Percentiles rank a stretch among this genome's conserved stretches.
Conservation (phyloP, 1,140 invertebrate genomes). For the Halictus rubicundus region DNA sequence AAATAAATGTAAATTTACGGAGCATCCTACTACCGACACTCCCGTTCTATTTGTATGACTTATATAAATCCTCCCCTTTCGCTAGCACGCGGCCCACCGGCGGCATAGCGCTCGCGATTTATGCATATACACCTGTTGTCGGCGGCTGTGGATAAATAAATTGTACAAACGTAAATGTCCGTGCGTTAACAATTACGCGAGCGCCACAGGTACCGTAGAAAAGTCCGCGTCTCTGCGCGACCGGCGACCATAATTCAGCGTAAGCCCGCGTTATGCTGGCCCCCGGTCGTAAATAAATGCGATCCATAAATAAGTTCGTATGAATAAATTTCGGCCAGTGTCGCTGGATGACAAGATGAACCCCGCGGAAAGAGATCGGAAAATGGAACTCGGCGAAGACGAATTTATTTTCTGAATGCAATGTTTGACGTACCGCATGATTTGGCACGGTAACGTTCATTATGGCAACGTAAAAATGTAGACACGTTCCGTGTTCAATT, state of each 20-base stretch:
- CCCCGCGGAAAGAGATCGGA: background rate
- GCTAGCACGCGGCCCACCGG: background rate
- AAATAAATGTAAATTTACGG: slow-evolving; percentile 50
- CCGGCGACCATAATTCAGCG: slow-evolving; percentile 1
- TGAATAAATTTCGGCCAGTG: slow-evolving; percentile 12
- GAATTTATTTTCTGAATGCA: background rate
- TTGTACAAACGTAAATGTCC: slow-evolving; percentile 32
- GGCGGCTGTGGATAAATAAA: slow-evolving; percentile 39
- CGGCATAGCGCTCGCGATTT: slow-evolving; percentile 6
- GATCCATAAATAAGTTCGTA: background rate
- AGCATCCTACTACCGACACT: too few relatives aligned
- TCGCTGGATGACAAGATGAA: background rate
- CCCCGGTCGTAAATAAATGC: slow-evolving; percentile 21
- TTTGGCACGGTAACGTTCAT: too few relatives aligned
- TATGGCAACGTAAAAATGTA: too few relatives aligned
- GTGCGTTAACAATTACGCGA: slow-evolving; percentile 34
- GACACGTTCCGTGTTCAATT: too few relatives aligned
- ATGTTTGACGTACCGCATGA: background rate
- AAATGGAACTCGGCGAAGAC: background rate
- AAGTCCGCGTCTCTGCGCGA: background rate
- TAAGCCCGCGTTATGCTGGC: slow-evolving; percentile 17
- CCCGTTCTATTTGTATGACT: slow-evolving; percentile 9
- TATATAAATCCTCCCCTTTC: background rate
- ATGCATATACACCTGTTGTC: slow-evolving; percentile 39
- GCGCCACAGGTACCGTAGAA: background rate